Conservation (phyloP, 2,113 vertebrate genomes). For the Nothoprocta pentlandii region DNA sequence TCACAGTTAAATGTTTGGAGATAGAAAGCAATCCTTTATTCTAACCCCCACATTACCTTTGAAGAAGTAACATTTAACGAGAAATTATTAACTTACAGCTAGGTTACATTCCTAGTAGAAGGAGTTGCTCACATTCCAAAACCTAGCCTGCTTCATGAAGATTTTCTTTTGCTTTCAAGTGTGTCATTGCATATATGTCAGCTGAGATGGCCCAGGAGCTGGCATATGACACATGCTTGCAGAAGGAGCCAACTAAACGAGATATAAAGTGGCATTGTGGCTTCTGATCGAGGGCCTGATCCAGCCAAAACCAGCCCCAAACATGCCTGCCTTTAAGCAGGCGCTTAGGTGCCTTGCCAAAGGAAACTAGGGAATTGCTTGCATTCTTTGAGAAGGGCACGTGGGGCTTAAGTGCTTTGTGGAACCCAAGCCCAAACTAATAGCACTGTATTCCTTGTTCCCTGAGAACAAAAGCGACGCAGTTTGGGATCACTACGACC, state of each 20-base stretch:
- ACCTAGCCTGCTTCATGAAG: neutral
- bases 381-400: neutral
- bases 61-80: neutral
- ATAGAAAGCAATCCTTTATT: neutral
- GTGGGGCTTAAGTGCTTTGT: constrained; percentile 34
- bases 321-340: neutral
- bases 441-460: constrained; percentile 43
- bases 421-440: constrained; percentile 50
- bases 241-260: neutral
- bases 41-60: neutral
- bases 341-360: neutral
- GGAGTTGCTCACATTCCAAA: constrained; percentile 22
- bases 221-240: neutral
- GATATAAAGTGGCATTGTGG: neutral
- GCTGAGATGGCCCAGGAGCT: constrained; percentile 4
- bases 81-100: neutral
- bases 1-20: neutral
- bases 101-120: neutral
- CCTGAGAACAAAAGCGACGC: constrained; percentile 23
- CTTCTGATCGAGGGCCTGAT: neutral
- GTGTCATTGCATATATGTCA: neutral
- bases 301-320: neutral
- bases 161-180: constrained; percentile 18
- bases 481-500: constrained; percentile 53
- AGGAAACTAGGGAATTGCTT: neutral